A percentile compares a stretch with the other conserved stretches of the same genome.
Evolutionary conservation across 2,113 vertebrate genomes (phyloP).

Genomic region (Actenoides lindsayi): DNA sequence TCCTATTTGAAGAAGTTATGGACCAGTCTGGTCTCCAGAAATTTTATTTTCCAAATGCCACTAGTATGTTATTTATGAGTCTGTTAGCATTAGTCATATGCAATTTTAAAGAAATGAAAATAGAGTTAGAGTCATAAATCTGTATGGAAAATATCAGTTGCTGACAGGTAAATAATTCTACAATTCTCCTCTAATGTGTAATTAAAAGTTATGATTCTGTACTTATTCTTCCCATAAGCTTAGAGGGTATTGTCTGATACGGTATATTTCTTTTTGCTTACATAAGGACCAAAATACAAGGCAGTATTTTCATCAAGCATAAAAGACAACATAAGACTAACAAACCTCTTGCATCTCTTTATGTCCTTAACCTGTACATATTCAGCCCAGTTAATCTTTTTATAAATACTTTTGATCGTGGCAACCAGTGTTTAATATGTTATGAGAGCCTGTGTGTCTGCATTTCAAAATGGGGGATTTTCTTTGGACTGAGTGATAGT

Average conservation of each 20-base stretch:
- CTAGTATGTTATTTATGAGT: neutral
- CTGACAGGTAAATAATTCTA: constrained; percentile 2
- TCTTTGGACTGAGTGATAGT: neutral
- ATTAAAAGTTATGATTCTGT: neutral
- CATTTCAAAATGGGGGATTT: neutral
- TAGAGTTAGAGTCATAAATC: neutral
- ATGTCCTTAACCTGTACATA: neutral
- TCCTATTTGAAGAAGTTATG: constrained; percentile 10
- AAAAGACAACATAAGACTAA: constrained; percentile 2
- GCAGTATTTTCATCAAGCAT: neutral
- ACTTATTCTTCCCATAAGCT: neutral
- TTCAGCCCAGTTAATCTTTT: neutral
- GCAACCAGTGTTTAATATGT: neutral
- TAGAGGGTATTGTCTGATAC: neutral
- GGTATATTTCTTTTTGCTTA: neutral
- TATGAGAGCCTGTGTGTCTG: neutral
- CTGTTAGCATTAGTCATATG: neutral
- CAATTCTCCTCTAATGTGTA: neutral
- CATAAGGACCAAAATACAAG: neutral
- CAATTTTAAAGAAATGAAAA: constrained; percentile 20
- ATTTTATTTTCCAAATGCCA: constrained; percentile 14
- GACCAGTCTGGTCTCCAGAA: constrained; percentile 15
- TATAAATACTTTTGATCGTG: neutral
- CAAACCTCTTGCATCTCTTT: neutral
- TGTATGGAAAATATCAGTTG: neutral